phyloP scores from a whole-genome alignment of 2,797 vertebrate species.

The Coccyzus lansbergi region DNA sequence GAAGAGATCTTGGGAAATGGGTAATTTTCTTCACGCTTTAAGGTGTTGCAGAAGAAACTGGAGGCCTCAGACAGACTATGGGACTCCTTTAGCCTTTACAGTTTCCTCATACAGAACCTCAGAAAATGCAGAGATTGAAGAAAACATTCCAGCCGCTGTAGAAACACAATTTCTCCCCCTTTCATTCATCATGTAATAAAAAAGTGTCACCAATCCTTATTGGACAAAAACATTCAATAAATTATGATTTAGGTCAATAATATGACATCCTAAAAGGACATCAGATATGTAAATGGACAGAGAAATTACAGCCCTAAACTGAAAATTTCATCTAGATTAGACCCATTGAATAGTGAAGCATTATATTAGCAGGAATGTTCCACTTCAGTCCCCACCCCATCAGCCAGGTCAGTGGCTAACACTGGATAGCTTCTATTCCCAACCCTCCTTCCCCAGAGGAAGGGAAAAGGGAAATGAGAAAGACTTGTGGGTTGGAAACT shows the following conservation, averaged over 20 bases:
- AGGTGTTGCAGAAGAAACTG: neutral
- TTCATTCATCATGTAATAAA: neutral
- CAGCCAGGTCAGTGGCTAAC: too few relatives aligned
- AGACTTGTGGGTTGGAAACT: too few relatives aligned
- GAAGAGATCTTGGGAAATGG: neutral
- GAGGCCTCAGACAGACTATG: neutral
- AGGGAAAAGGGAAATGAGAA: too few relatives aligned
- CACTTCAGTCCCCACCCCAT: too few relatives aligned
- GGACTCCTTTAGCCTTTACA: neutral
- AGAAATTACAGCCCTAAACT: neutral
- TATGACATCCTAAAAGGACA: neutral
- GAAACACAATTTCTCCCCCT: neutral
- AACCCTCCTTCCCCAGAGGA: too few relatives aligned
- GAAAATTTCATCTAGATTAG: neutral
- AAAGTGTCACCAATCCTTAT: neutral
- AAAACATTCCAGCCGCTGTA: neutral
- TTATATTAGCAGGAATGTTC: neutral
- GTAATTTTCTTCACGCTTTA: neutral
- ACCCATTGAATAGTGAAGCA: neutral
- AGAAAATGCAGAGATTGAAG: neutral
- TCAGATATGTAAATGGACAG: neutral
- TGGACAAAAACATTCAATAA: neutral
- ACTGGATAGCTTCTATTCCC: too few relatives aligned
- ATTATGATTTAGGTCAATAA: neutral
- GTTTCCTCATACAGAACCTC: neutral